Conservation (phyloP, 2,113 vertebrate species). For the Ophthalmolycus amberensis region DNA sequence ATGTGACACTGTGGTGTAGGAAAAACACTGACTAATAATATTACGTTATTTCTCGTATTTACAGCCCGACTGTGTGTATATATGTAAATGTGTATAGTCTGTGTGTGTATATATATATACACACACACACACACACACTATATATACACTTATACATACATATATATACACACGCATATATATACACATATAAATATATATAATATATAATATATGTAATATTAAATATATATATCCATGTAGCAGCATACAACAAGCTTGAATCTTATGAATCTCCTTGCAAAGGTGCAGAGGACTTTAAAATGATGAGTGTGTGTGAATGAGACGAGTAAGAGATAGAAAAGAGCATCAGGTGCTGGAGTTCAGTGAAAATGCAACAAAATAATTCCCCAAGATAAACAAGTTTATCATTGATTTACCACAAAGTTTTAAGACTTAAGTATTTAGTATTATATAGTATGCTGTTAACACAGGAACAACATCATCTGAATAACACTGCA, state of each 20-base stretch:
- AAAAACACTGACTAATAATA: not conserved
- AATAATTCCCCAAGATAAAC: not conserved
- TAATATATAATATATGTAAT: too few species aligned
- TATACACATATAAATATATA: too few species aligned
- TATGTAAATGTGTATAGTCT: too few species aligned
- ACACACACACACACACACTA: too few species aligned
- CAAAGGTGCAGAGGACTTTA: too few species aligned
- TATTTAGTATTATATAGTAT: not conserved
- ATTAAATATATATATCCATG: too few species aligned
- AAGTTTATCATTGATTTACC: not conserved
- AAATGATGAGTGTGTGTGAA: not conserved
- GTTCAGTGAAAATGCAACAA: not conserved
- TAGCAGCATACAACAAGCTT: too few species aligned
- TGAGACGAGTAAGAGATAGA: not conserved
- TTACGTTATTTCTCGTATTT: not conserved
- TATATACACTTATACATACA: too few species aligned
- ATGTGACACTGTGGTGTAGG: not conserved
- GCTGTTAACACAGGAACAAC: not conserved
- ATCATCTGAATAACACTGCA: not conserved
- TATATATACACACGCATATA: too few species aligned
- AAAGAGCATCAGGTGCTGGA: not conserved
- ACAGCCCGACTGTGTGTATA: not conserved
- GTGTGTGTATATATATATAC: too few species aligned
- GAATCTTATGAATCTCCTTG: too few species aligned
- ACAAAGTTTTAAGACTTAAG: not conserved